Base-by-base conservation (phyloP, 2,888 invertebrate species). In the Leptinotarsa tumamoca region DNA sequence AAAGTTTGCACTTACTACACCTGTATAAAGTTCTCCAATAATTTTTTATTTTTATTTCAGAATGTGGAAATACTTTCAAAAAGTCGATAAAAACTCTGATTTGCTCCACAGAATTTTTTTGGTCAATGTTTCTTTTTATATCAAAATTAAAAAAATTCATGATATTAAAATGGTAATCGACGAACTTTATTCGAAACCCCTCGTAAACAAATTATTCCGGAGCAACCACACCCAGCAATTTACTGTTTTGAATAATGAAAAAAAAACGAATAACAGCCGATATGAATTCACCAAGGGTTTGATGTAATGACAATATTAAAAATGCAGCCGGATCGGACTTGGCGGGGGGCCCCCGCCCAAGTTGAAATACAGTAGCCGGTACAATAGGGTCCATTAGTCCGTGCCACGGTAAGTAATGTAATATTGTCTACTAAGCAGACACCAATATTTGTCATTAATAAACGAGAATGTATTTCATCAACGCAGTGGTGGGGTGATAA, bases 321-420 rank as follows among this genome's bases (percentile, higher is more conserved):
- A 86, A 86, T 86, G 83, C 85, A 84, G 83, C 78, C 81, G 81
- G 83, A 82, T 80, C 77, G 78, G 71, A 66, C 84, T 76, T 81
- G 82, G 81, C 79, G 80, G 85, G 86, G 85, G 85, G 85, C 83
- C 83, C 76, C 78, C 81, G 83, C 87, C 87, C 88, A 87, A 87
- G 87, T 86, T 82, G 87, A 87, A 85, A 86, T 86, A 88, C 87
- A 85, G 87, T 87, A 88, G 87, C 87, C 83, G 84, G 84, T 80
- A 87, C 87, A 87, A 87, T 87, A 84, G 84, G 81, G 81, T 75
- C 81, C 80, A 83, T 85, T 85, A 84, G 85, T 85, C 83, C 81
- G 80, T 84, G 85, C 85, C 85, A 85, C 72, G 79, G 81, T 85
- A 85, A 85, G 83, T 84, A 85, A 85, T 85, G 85, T 85, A 86